phyloP scores from a whole-genome alignment of 2,113 vertebrate species.

The Galeopterus variegatus region DNA sequence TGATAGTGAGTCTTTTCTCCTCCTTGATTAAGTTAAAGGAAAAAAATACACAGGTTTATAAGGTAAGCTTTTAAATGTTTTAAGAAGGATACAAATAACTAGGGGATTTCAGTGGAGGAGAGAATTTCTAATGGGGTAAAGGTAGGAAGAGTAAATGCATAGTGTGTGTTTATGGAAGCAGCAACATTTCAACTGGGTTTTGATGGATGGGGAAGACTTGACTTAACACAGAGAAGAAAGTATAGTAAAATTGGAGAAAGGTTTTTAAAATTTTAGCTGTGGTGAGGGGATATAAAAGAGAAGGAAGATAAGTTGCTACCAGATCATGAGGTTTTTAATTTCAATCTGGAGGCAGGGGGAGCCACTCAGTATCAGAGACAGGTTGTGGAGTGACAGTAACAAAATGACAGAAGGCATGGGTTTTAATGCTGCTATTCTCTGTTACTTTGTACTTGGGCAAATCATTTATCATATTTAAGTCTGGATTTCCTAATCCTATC shows the following conservation, averaged over 20 bases:
- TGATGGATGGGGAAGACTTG: neutral
- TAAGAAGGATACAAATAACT: neutral
- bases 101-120: neutral
- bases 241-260: neutral
- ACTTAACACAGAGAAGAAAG: neutral
- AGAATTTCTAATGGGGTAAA: slow-evolving; percentile 21
- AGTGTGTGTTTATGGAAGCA: neutral
- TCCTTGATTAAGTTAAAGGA: neutral
- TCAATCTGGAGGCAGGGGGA: neutral
- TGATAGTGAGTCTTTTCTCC: slow-evolving; percentile 23
- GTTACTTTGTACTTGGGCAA: neutral
- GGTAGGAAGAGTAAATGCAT: neutral
- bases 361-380: neutral
- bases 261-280: neutral
- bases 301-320: neutral
- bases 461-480: slow-evolving; percentile 42
- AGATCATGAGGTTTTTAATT: slow-evolving; percentile 44
- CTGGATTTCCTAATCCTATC: neutral
- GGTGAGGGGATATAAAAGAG: neutral
- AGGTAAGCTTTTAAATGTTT: slow-evolving; percentile 4
- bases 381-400: neutral
- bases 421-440: neutral
- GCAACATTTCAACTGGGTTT: neutral
- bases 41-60: slow-evolving; percentile 19
- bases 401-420: neutral